These are phyloP conservation scores for Acanthurus lineatus DNA, from an alignment of 2,797 vertebrate species.

Conservation along the genomic window DNA sequence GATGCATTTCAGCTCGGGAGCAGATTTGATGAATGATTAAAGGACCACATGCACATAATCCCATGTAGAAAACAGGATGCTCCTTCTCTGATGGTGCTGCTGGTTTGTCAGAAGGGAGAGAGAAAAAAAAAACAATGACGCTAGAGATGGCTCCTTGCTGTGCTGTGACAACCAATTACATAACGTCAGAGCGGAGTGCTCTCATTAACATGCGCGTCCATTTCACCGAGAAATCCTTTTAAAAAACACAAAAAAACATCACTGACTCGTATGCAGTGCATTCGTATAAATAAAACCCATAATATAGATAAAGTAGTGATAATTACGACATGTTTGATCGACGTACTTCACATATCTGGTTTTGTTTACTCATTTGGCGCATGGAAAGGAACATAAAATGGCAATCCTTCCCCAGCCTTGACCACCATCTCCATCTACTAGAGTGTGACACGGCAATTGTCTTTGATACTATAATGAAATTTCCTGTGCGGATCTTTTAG, in stretches of 20 bases:
- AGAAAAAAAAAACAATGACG: conserved; percentile 72
- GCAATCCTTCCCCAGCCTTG: conserved; percentile 43
- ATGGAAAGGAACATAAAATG: conserved; percentile 55
- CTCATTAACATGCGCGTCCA: conserved; percentile 67
- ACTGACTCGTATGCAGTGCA: background rate
- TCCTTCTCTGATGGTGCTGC: conserved; percentile 62
- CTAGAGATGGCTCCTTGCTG: conserved; percentile 74
- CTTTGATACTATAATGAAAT: background rate
- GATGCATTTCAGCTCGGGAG: conserved; percentile 58
- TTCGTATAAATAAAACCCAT: background rate
- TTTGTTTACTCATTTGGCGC: conserved; percentile 61
- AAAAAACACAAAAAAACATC: background rate
- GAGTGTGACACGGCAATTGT: conserved; percentile 23
- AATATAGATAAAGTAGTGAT: background rate
- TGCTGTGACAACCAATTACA: conserved; percentile 83
- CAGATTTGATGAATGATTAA: conserved; percentile 77
- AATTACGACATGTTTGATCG: conserved; percentile 30
- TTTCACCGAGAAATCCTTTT: conserved; percentile 54
- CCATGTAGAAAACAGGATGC: conserved; percentile 67
- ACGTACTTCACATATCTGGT: conserved; percentile 19
- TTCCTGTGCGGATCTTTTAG: background rate
- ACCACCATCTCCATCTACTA: conserved; percentile 42
- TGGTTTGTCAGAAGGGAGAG: conserved; percentile 50
- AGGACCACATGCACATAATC: conserved; percentile 76
- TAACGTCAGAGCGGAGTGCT: conserved; percentile 75